phyloP scores from a whole-genome alignment of 2,797 vertebrate genomes.

The Phalloptychus januarius region DNA sequence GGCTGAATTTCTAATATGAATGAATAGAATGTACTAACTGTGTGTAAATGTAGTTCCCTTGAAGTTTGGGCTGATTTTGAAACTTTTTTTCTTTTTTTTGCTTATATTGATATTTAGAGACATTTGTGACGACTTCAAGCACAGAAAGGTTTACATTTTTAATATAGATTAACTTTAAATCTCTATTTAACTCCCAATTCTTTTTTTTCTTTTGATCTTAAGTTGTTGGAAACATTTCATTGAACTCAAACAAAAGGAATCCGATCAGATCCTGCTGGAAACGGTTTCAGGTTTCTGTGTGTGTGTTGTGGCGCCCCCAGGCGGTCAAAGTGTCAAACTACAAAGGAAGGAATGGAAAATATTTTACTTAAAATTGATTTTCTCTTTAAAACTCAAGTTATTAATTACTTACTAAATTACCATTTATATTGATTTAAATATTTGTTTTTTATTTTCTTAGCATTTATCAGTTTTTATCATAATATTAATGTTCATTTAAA shows the following conservation, averaged over 20 bases:
- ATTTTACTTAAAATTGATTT: background rate
- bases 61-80: background rate
- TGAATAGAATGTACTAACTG: background rate
- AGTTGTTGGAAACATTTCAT: background rate
- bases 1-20: background rate
- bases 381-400: background rate
- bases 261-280: background rate
- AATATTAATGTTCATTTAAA: no score
- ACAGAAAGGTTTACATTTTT: background rate
- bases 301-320: conserved; percentile 27
- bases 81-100: background rate
- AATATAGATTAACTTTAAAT: background rate
- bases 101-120: background rate
- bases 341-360: background rate
- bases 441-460: background rate
- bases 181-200: background rate
- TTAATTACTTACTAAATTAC: background rate
- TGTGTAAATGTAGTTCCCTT: background rate
- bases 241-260: background rate
- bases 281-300: background rate
- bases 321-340: conserved; percentile 28
- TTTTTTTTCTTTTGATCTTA: background rate
- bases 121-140: background rate
- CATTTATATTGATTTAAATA: background rate
- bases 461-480: no score